Conservation (phyloP, 2,888 invertebrate genomes). For the Nudaria mundana region DNA sequence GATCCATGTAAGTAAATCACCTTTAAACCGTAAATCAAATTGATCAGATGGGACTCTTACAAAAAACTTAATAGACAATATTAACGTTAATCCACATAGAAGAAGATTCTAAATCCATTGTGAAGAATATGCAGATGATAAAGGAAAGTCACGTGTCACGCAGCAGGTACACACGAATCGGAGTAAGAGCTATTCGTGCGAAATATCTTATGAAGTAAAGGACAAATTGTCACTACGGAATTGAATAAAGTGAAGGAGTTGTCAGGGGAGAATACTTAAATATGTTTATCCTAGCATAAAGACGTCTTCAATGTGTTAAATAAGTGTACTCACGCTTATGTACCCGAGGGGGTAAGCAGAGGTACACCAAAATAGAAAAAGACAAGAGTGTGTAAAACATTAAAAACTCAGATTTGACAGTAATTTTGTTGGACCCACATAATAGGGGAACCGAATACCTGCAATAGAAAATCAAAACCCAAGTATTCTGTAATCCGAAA, state of each 20-base stretch:
- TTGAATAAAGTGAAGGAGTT: slow-evolving; percentile 35
- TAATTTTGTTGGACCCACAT: no score
- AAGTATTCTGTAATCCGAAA: no score
- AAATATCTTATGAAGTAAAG: slow-evolving; percentile 55
- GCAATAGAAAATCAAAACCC: no score
- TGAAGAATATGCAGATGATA: slow-evolving; percentile 17
- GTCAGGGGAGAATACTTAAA: no score
- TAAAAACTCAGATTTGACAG: no score
- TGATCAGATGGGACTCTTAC: slow-evolving; percentile 20
- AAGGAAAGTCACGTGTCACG: slow-evolving; percentile 43
- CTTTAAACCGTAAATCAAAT: slow-evolving; percentile 19
- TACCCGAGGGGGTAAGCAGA: no score
- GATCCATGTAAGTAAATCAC: no score
- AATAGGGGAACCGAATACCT: no score
- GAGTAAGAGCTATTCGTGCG: slow-evolving; percentile 58
- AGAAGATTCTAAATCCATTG: slow-evolving; percentile 28
- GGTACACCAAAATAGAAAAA: no score
- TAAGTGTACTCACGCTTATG: no score
- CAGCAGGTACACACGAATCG: slow-evolving; percentile 39
- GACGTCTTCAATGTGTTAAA: slow-evolving; percentile 7
- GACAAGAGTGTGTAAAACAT: no score
- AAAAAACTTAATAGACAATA: slow-evolving; percentile 10
- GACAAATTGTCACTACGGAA: slow-evolving; percentile 54
- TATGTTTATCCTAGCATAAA: slow-evolving; percentile 17
- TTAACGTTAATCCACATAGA: slow-evolving; percentile 16